Conservation (phyloP, 2,888 invertebrate species). For the Fragum whitleyi region DNA sequence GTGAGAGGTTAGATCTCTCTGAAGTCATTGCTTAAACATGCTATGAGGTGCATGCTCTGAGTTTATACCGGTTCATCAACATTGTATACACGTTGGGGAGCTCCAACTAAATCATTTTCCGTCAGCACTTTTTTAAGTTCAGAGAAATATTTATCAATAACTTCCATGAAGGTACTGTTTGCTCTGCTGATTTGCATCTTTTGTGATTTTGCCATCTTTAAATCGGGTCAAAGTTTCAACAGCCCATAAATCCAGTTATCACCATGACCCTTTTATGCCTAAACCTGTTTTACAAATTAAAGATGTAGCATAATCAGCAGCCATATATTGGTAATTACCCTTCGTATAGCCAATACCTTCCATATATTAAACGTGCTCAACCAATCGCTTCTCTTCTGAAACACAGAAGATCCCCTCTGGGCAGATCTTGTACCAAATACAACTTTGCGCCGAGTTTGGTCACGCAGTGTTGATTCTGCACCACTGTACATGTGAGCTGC, state of each 20-base stretch:
- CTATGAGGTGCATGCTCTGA: constrained; percentile 54
- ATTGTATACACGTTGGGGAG: constrained; percentile 46
- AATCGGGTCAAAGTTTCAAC: constrained; percentile 42
- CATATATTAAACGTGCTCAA: constrained; percentile 35
- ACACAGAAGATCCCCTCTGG: background rate
- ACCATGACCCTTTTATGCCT: constrained; percentile 29
- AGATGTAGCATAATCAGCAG: constrained; percentile 32
- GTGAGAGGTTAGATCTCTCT: constrained; percentile 29
- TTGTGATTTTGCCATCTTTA: constrained; percentile 46
- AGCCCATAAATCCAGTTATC: constrained; percentile 56
- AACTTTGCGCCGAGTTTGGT: constrained; percentile 7
- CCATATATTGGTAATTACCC: constrained; percentile 32
- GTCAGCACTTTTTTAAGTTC: no score
- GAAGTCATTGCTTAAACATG: constrained; percentile 36
- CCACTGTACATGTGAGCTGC: constrained; percentile 20
- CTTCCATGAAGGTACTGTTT: constrained; percentile 37
- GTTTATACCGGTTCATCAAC: constrained; percentile 54
- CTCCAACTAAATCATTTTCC: constrained; percentile 29
- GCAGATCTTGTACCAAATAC: background rate
- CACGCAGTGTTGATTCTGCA: no score
- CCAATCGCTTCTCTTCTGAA: constrained; percentile 23
- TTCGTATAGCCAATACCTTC: constrained; percentile 36
- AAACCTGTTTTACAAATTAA: constrained; percentile 33
- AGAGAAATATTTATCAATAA: constrained; percentile 45
- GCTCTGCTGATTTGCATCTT: constrained; percentile 40